Evolutionary conservation across 2,797 vertebrate genomes (phyloP), one percentile per base, ranked within the genome.

Genomic region (Hapalemur alaotrensis): DNA sequence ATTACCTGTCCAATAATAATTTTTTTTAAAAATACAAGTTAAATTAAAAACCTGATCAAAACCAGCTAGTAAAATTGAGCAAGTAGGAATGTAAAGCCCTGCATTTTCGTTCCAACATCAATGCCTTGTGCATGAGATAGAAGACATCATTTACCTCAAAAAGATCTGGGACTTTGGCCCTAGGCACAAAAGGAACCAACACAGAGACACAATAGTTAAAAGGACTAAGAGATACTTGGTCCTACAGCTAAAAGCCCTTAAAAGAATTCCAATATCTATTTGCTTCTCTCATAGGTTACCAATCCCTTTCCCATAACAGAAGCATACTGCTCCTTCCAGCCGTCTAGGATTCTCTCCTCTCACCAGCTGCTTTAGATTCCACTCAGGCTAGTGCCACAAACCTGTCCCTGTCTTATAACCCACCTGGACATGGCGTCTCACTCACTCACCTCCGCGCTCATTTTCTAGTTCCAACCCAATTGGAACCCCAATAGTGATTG

Each of bases 341-440:
- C 57, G 18, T 70, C 5, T 43, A 81, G 28, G 18, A 38, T 41
- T 23, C 32, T 72, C n/a, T 70, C 76, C 6, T 67, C 61, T 78
- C 25, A 46, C 15, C 18, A 78, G 28, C 7, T 82, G 30, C 59
- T 73, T 18, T 32, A 41, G 32, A 22, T 43, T 46, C 38, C 32
- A 57, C 1, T 6, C 10, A 46, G 17, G 17, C 17, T 41, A 20
- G 72, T 63, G 41, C 35, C 61, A 38, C 12, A 52, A 35, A 50
- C 13, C 17, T 38, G 5, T 0, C 11, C 23, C 2, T 0, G 4
- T 54, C 18, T 32, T 7, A 11, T 4, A 28, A 30, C 1, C 30
- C 46, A 5, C 13, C 0, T 4, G 72, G 35, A 73, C 43, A 15
- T 2, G 8, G 13, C 3, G 38, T 23, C 14, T 52, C 20, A 2